Conservation (phyloP, 1,140 invertebrate species). For the Himalopsyche phryganea region DNA sequence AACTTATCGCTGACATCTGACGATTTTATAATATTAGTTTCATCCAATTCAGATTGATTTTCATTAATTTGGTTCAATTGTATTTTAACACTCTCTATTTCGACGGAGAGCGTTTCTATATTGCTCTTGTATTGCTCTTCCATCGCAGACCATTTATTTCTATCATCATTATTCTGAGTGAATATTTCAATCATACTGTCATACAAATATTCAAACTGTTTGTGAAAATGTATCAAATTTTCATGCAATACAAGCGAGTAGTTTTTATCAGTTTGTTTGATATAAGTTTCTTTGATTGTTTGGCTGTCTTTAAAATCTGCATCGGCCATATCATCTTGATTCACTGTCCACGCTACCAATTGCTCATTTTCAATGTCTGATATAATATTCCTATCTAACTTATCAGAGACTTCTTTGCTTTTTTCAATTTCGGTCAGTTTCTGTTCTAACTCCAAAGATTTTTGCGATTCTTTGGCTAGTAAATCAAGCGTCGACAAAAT, state of each 20-base stretch:
- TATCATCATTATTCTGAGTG: conserved; percentile 38
- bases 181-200: conserved; percentile 43
- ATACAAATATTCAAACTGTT: conserved; percentile 43
- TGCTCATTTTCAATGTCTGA: neutral
- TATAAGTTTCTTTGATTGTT: conserved; percentile 39
- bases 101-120: conserved; percentile 44
- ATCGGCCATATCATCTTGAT: neutral
- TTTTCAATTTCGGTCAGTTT: conserved; percentile 40
- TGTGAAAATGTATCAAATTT: conserved; percentile 43
- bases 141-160: conserved; percentile 42
- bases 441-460: conserved; percentile 40
- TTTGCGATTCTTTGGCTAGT: conserved; percentile 42
- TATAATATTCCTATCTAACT: neutral
- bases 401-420: conserved; percentile 22
- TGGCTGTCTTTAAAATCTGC: conserved; percentile 39
- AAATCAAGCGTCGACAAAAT: conserved; percentile 43
- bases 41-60: conserved; percentile 1
- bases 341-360: too few relatives aligned
- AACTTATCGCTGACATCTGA: conserved; percentile 8
- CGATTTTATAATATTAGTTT: neutral
- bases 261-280: conserved; percentile 36
- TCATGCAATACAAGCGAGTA: conserved; percentile 23
- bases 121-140: conserved; percentile 48
- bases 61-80: conserved; percentile 17
- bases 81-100: conserved; percentile 29